Percentiles rank a stretch among this genome's conserved stretches.
These are phyloP conservation scores for Conger conger DNA, from an alignment of 2,113 vertebrate genomes.

Conservation along the genomic window DNA sequence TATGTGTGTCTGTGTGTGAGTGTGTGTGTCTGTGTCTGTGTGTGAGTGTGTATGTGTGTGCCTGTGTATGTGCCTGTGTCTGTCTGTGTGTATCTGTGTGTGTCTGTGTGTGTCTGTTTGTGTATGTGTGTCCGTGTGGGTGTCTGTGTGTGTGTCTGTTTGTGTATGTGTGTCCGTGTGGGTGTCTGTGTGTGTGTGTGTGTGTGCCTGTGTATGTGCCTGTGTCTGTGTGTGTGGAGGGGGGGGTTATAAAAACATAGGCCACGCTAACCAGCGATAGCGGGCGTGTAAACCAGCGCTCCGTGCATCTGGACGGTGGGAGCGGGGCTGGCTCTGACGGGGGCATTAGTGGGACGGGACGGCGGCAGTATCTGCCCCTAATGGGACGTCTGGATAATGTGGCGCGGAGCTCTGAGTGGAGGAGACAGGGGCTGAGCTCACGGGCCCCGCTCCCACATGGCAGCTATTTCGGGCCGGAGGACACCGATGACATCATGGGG, in stretches of 20 bases:
- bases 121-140: no score
- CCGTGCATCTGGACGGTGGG: background rate
- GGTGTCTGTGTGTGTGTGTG: background rate
- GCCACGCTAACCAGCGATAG: background rate
- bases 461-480: conserved; percentile 12
- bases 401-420: background rate
- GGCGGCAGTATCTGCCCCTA: conserved; percentile 14
- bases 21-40: no score
- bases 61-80: no score
- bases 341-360: background rate
- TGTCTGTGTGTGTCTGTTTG: no score
- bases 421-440: background rate
- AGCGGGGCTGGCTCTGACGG: background rate
- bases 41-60: no score
- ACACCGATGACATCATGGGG: conserved; percentile 2
- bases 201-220: no score
- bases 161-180: no score
- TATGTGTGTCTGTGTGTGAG: no score
- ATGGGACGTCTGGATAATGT: conserved; percentile 20
- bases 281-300: background rate
- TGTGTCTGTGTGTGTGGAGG: no score
- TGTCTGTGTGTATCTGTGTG: no score
- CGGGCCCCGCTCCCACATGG: background rate
- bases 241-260: background rate
- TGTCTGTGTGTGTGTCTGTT: no score